Conservation (phyloP, 2,113 vertebrate species). For the Erythrocercus mccallii region DNA sequence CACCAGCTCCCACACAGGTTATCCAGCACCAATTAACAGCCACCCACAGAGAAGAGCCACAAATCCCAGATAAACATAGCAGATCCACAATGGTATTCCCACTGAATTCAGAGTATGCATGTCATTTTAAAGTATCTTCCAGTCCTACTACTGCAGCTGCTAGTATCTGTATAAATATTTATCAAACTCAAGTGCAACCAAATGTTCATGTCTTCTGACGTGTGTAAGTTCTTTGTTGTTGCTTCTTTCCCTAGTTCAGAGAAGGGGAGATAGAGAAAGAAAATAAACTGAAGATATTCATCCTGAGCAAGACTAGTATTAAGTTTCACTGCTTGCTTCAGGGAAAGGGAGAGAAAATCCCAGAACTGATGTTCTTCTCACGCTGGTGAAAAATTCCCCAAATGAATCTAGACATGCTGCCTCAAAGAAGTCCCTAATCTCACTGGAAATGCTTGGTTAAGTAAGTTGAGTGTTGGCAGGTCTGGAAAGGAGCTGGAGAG, state of each 20-base stretch:
- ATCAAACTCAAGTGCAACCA: not conserved
- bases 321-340: not conserved
- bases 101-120: not conserved
- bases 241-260: not conserved
- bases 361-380: not conserved
- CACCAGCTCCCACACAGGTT: not conserved
- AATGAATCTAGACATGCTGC: not conserved
- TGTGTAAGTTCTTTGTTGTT: not conserved
- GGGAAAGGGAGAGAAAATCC: not conserved
- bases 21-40: not conserved
- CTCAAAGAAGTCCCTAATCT: not conserved
- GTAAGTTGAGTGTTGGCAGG: not conserved
- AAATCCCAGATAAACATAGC: not conserved
- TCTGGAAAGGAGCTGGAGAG: not conserved
- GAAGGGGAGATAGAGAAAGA: not conserved
- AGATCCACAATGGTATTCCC: not conserved
- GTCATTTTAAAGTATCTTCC: not conserved
- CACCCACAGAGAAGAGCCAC: not conserved
- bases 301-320: not conserved
- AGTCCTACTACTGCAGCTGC: not conserved
- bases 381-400: not conserved
- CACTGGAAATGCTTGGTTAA: not conserved
- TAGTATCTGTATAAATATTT: not conserved
- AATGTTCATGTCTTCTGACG: not conserved
- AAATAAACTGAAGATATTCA: not conserved